Evolutionary conservation across 2,113 vertebrate genomes (phyloP).

Genomic region (Prinia subflava): DNA sequence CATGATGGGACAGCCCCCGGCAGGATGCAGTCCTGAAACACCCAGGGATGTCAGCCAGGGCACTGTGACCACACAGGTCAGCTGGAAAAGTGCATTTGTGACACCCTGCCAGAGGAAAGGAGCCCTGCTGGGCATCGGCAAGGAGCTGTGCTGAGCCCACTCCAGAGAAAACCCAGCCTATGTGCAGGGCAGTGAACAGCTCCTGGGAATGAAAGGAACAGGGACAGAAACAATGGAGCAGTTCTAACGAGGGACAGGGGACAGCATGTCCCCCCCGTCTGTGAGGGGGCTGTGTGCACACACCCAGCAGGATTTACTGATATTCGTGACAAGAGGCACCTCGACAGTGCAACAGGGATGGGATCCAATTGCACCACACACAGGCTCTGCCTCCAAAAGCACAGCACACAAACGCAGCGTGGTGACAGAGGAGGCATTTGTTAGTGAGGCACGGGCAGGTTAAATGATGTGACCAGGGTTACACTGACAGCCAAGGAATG

Average conservation of each 20-base stretch:
- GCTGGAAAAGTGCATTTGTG: neutral
- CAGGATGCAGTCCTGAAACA: neutral
- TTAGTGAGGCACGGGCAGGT: neutral
- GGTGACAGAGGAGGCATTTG: neutral
- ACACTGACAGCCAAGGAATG: neutral
- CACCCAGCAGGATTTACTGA: neutral
- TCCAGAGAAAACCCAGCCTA: neutral
- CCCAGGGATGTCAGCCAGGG: neutral
- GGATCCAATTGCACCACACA: neutral
- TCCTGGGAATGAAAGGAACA: neutral
- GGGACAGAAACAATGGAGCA: neutral
- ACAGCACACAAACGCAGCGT: neutral
- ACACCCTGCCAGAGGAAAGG: neutral
- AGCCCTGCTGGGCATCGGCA: neutral
- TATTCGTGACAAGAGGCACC: neutral
- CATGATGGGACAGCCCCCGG: fast-evolving
- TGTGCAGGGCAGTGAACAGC: neutral
- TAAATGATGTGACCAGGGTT: neutral
- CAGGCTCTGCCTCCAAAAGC: neutral
- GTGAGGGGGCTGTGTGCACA: neutral
- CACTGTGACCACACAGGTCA: neutral
- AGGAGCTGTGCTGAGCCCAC: neutral
- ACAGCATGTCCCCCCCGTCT: neutral
- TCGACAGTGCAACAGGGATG: neutral
- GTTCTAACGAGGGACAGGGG: neutral